These are phyloP conservation scores for Formicarius rufipectus DNA, from an alignment of 2,113 vertebrate genomes.

Conservation along the genomic window DNA sequence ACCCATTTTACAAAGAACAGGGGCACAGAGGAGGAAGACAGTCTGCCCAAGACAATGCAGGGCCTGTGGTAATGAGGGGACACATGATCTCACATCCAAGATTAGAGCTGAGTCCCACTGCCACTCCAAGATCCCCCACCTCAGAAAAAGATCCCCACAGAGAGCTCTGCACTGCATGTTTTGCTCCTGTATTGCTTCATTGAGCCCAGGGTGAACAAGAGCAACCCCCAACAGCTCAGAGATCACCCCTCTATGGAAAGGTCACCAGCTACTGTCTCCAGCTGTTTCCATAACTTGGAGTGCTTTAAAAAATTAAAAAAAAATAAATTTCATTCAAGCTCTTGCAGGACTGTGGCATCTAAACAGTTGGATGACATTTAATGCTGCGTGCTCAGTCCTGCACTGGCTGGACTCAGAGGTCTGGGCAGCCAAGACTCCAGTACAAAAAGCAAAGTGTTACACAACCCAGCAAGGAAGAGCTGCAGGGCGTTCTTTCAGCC, in stretches of 20 bases:
- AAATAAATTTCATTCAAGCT: not conserved
- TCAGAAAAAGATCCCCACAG: not conserved
- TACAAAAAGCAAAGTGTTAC: not conserved
- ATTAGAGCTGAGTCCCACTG: not conserved
- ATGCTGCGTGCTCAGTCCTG: not conserved
- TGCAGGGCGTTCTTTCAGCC: not conserved
- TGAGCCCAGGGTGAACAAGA: not conserved
- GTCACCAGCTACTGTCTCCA: not conserved
- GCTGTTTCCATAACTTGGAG: not conserved
- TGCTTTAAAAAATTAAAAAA: not conserved
- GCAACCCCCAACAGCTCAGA: not conserved
- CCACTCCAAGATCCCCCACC: not conserved
- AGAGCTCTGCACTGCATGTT: not conserved
- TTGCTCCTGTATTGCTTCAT: not conserved
- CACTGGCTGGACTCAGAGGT: not conserved
- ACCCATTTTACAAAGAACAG: not conserved
- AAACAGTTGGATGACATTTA: not conserved
- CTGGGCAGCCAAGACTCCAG: not conserved
- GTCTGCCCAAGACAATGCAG: not conserved
- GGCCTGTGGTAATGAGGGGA: not conserved
- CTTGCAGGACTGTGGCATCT: not conserved
- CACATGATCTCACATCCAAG: not conserved
- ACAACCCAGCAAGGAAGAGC: not conserved
- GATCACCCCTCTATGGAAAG: not conserved
- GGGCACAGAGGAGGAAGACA: not conserved